These are phyloP conservation scores for Drosophila orena DNA, from an alignment of 1,140 invertebrate species.

Conservation along the genomic window DNA sequence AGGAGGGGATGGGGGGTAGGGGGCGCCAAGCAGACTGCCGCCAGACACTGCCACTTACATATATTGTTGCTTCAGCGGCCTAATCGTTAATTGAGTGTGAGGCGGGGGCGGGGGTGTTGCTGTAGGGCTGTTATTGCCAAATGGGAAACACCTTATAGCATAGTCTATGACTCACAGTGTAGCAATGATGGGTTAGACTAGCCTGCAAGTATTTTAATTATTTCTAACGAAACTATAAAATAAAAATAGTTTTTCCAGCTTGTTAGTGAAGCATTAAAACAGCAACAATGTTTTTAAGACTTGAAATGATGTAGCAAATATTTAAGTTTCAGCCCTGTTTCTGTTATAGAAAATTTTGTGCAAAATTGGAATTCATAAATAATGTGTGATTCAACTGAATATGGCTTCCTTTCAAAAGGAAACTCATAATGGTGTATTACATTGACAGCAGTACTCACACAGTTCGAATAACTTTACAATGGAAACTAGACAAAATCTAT, in stretches of 20 bases:
- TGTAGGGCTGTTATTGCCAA: slow-evolving; percentile 3
- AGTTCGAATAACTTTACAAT: no score
- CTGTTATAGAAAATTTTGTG: background rate
- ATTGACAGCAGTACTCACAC: no score
- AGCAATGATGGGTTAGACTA: background rate
- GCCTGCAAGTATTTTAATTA: background rate
- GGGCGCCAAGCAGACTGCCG: slow-evolving; percentile 55
- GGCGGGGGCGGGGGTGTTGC: background rate
- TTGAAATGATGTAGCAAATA: background rate
- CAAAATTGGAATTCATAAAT: no score
- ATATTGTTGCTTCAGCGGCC: slow-evolving; percentile 13
- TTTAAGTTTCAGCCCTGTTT: background rate
- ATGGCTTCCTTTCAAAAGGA: no score
- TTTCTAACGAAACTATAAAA: background rate
- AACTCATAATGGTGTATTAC: no score
- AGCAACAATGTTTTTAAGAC: background rate
- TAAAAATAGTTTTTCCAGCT: background rate
- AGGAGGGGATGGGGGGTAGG: slow-evolving; percentile 1
- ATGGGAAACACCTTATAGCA: slow-evolving; percentile 15
- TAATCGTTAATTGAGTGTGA: background rate
- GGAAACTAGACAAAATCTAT: background rate
- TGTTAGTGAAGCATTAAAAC: background rate
- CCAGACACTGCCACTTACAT: slow-evolving; percentile 31
- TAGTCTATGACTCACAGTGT: background rate
- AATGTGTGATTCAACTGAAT: no score